Percentiles rank a stretch among this genome's conserved stretches.
Evolutionary conservation across 2,797 vertebrate species (phyloP).

Genomic region (Prunella strophiata): DNA sequence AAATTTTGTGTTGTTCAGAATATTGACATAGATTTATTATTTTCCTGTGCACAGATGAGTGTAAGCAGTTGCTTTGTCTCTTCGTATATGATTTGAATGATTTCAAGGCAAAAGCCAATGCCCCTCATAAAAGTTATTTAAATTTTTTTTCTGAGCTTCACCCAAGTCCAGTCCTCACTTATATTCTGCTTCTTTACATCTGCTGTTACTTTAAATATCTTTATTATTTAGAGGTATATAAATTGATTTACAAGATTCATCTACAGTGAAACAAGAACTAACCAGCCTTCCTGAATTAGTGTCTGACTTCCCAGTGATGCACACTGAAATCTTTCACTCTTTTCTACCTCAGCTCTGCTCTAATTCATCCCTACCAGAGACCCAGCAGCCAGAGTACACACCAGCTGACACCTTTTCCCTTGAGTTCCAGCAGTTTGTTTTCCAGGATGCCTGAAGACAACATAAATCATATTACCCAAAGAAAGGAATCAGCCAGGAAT

Average conservation of each 20-base stretch:
- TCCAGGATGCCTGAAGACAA: neutral
- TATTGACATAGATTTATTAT: neutral
- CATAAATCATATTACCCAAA: neutral
- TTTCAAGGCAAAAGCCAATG: neutral
- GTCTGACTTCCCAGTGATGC: neutral
- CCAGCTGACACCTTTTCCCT: neutral
- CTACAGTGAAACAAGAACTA: neutral
- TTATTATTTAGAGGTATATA: neutral
- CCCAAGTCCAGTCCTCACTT: neutral
- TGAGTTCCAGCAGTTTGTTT: neutral
- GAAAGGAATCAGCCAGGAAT: neutral
- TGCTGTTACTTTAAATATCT: neutral
- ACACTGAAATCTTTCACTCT: neutral
- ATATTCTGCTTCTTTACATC: neutral
- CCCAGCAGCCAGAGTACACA: neutral
- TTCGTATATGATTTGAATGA: neutral
- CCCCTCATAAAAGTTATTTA: neutral
- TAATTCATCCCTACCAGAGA: neutral
- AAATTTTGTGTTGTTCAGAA: neutral
- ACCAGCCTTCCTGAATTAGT: neutral
- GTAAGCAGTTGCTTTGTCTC: neutral
- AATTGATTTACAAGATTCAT: neutral
- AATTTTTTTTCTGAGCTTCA: neutral
- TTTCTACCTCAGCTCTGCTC: neutral
- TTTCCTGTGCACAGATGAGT: rapidly evolving